Conservation (phyloP, 2,797 vertebrate species). For the Clarias fuscus region DNA sequence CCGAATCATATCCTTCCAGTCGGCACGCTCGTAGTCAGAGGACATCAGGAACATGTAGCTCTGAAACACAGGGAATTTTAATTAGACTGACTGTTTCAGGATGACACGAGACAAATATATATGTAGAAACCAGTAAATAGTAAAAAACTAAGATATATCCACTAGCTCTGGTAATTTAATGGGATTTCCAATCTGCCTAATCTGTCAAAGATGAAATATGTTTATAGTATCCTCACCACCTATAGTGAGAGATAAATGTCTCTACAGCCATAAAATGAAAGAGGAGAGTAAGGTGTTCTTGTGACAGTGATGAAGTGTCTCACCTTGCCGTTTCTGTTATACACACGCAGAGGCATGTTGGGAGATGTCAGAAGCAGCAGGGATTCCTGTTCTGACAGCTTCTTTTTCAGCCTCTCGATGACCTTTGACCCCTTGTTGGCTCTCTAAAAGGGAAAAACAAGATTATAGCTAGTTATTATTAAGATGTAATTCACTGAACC, state of each 20-base stretch:
- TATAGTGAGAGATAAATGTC: not conserved
- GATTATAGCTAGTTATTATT: no score
- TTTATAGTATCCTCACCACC: not conserved
- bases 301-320: slow-evolving; percentile 35
- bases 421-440: slow-evolving; percentile 94
- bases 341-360: slow-evolving; percentile 89
- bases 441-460: slow-evolving; percentile 71
- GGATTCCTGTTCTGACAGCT: slow-evolving; percentile 94
- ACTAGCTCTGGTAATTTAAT: not conserved
- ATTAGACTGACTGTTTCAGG: not conserved
- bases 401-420: slow-evolving; percentile 93
- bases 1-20: slow-evolving; percentile 93
- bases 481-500: not conserved
- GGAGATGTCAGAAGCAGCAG: slow-evolving; percentile 91
- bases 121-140: not conserved
- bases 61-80: slow-evolving; percentile 65
- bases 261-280: not conserved
- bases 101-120: not conserved
- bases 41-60: slow-evolving; percentile 93
- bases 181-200: not conserved
- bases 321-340: slow-evolving; percentile 94
- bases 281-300: not conserved
- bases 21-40: slow-evolving; percentile 93
- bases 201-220: not conserved
- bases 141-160: not conserved